Conservation (phyloP, 2,888 invertebrate genomes). For the Nephrotoma flavescens region DNA sequence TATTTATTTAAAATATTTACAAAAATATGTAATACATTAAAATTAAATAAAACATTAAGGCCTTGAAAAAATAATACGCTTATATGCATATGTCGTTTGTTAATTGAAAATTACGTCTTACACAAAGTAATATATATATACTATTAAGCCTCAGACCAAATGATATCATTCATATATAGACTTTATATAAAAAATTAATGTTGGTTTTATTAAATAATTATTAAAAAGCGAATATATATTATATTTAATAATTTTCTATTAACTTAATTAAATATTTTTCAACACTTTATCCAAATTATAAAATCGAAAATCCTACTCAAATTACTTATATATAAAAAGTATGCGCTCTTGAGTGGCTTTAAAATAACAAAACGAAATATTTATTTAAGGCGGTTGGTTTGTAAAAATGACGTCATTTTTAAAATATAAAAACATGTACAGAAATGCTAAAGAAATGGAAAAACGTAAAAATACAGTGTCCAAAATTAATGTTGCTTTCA, state of each 20-base stretch:
- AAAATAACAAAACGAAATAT: not conserved
- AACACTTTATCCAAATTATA: not conserved
- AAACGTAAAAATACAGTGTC: not conserved
- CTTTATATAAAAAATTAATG: not conserved
- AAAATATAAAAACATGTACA: not conserved
- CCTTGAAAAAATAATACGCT: not conserved
- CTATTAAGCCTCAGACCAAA: not conserved
- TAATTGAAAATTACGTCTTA: not conserved
- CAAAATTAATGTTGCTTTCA: not conserved
- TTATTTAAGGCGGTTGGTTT: not conserved
- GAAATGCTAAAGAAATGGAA: not conserved
- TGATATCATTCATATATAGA: not conserved
- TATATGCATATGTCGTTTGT: not conserved
- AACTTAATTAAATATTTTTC: not conserved
- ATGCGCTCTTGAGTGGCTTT: not conserved
- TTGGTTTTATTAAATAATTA: not conserved
- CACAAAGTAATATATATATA: too few species aligned
- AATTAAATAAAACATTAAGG: not conserved
- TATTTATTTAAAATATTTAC: not conserved
- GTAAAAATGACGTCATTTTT: not conserved
- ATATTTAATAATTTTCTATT: not conserved
- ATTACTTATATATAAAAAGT: not conserved
- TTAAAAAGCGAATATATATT: not conserved
- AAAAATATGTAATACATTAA: not conserved
- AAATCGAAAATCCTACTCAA: not conserved